Conservation (phyloP, 2,888 invertebrate genomes). For the Amblyteles armatorius region DNA sequence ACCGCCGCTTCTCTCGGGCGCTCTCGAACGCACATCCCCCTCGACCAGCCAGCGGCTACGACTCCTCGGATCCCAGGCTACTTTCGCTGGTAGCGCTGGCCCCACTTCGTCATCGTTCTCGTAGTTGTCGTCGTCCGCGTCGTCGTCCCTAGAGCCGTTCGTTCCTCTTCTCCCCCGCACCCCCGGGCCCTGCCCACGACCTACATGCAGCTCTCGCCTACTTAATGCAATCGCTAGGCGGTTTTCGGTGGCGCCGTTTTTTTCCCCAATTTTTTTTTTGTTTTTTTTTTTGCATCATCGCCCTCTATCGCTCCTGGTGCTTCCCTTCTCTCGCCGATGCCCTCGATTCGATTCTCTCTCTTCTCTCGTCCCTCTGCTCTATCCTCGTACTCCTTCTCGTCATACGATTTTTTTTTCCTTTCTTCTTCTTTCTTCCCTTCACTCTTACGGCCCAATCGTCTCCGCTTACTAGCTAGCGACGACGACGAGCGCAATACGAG, state of each 20-base stretch:
- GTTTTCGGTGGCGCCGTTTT: constrained; percentile 78
- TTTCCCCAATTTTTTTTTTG: constrained; percentile 32
- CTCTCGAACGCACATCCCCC: constrained; percentile 36
- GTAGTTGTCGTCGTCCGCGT: constrained; percentile 50
- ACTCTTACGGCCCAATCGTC: constrained; percentile 77
- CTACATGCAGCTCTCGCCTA: constrained; percentile 74
- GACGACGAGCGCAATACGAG: constrained; percentile 80
- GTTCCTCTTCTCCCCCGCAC: constrained; percentile 65
- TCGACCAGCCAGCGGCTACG: not conserved
- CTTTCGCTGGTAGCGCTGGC: constrained; percentile 41
- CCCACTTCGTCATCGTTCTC: constrained; percentile 47
- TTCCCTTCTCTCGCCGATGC: constrained; percentile 49
- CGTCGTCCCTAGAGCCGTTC: constrained; percentile 56
- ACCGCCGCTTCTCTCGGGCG: constrained; percentile 52
- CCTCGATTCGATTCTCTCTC: constrained; percentile 66
- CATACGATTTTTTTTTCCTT: constrained; percentile 33
- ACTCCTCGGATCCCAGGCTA: constrained; percentile 34
- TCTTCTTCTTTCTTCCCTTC: constrained; percentile 57
- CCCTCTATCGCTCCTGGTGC: constrained; percentile 53
- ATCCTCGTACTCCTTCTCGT: constrained; percentile 49
- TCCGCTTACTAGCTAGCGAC: constrained; percentile 80
- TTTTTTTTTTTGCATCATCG: constrained; percentile 26
- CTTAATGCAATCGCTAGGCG: constrained; percentile 83
- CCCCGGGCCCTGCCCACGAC: constrained; percentile 54
- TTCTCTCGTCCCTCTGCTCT: constrained; percentile 57